Base-by-base conservation (phyloP, 1,140 invertebrate species). In the Brachionus asplanchnoidis region DNA sequence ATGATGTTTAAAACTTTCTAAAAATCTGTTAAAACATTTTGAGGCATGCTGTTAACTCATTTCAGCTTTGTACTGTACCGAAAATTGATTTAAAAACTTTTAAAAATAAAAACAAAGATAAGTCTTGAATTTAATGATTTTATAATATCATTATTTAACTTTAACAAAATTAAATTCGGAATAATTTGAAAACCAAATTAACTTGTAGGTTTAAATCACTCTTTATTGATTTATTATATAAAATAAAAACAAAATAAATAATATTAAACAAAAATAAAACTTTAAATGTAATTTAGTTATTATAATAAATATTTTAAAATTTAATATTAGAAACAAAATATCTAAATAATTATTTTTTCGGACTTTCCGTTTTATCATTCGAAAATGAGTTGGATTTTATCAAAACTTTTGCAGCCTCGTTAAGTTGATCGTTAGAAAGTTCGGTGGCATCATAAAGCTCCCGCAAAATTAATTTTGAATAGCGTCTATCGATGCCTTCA, bases 381-480 rank as follows among this genome's bases (percentile, higher is more conserved):
- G 68, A 73, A 73, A 73, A 73, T 42, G 68, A 73, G 17, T 46
- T 73, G 14, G 68, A 73, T 42, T 73, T 73, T 36, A 82, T 82
- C 23, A 84, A 20, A 40, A 70, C 82, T 32, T 46, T 28, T 8
- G 82, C 82, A 3, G 82, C 82, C 23, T 84, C 50, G n/a, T 68
- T 53, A 28, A 84, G 32, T 44, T 84, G 82, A 28, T 84, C 82
- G 28, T 70, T 53, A 7, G 65, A 56, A 0, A 84, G 12, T 50
- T 84, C 53, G 23, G 82, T 84, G 44, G 60, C 60, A 70, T 84
- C 82, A 9, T 68, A 40, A 26, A 84, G 53, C 28, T 84, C 82
- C 20, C 68, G 28, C 11, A 84, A 84, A n/a, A 84, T 84, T 53
- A 84, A 42, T 26, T 42, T 60, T 1, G 60, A 68, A 84, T 84